Percentiles rank a stretch among this genome's conserved stretches.
Conservation (phyloP, 2,113 vertebrate species). For the Spheniscus mendiculus region DNA sequence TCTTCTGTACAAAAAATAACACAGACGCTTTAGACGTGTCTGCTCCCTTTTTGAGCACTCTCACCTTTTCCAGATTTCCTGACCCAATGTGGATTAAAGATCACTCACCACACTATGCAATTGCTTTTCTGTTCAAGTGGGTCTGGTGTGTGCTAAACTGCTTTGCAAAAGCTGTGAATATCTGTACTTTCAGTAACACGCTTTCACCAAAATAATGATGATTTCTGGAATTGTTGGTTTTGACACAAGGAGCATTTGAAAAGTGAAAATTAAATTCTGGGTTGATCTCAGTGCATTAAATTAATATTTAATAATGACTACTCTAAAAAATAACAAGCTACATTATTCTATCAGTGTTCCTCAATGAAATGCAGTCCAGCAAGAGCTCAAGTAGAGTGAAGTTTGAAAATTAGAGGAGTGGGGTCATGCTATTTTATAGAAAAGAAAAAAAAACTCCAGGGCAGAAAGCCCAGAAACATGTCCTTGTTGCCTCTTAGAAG, state of each 20-base stretch:
- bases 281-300: background rate
- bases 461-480: background rate
- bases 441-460: background rate
- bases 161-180: background rate
- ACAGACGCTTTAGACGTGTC: background rate
- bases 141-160: background rate
- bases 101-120: background rate
- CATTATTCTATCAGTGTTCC: background rate
- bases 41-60: background rate
- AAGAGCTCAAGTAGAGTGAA: background rate
- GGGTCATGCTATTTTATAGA: background rate
- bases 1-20: background rate
- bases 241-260: background rate
- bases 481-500: background rate
- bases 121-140: background rate
- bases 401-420: background rate
- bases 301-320: background rate
- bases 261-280: background rate
- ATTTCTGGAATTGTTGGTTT: background rate
- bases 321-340: background rate
- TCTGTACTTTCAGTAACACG: background rate
- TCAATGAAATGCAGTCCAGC: background rate
- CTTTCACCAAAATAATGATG: background rate
- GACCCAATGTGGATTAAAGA: background rate
- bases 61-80: background rate